Evolutionary conservation across 2,888 invertebrate genomes (phyloP).

Genomic region (Hyles lineata): DNA sequence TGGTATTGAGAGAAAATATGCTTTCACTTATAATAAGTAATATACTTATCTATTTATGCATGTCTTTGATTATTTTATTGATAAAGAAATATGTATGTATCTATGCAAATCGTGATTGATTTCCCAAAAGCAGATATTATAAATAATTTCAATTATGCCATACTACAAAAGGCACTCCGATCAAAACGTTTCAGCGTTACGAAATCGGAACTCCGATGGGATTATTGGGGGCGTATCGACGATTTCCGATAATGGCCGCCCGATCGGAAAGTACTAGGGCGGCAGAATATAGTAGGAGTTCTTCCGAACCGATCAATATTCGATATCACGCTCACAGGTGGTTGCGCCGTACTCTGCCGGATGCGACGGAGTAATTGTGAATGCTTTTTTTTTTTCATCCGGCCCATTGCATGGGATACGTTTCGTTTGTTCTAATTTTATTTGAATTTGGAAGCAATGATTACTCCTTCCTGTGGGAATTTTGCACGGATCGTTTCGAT

Average conservation of each 20-base stretch:
- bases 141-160: too few relatives aligned
- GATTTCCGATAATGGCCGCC: constrained; percentile 77
- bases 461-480: constrained; percentile 5
- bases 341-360: constrained; percentile 10
- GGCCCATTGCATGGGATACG: constrained; percentile 5
- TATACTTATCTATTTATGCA: too few relatives aligned
- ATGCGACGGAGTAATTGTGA: constrained; percentile 3
- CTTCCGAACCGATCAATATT: constrained; percentile 79
- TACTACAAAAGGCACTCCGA: neutral
- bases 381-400: constrained; percentile 17
- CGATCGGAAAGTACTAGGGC: constrained; percentile 79
- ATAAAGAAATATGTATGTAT: too few relatives aligned
- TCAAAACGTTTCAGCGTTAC: neutral
- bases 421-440: neutral
- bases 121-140: too few relatives aligned
- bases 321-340: constrained; percentile 58
- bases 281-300: constrained; percentile 57
- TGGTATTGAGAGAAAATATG: too few relatives aligned
- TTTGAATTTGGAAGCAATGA: neutral
- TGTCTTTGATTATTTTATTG: too few relatives aligned
- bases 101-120: too few relatives aligned
- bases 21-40: too few relatives aligned
- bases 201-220: constrained; percentile 7
- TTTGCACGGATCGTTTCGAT: neutral
- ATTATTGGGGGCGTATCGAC: constrained; percentile 67